Percentiles rank a stretch among this genome's conserved stretches.
Evolutionary conservation across 2,113 vertebrate genomes (phyloP).

Genomic region (Prinia subflava): DNA sequence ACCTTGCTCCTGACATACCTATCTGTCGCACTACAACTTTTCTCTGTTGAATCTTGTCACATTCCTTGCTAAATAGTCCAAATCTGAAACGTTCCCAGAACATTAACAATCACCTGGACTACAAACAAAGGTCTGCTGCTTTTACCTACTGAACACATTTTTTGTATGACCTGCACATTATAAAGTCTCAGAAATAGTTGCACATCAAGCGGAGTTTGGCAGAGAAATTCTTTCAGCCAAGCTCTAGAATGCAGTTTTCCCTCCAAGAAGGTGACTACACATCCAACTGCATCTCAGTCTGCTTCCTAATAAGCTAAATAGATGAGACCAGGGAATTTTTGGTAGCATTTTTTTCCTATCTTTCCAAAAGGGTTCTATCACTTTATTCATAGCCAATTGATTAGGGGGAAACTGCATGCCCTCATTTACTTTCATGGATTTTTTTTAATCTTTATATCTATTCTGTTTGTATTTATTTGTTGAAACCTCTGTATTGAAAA

Average conservation of each 20-base stretch:
- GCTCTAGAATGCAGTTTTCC: not conserved
- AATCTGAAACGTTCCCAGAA: not conserved
- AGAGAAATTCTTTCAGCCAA: not conserved
- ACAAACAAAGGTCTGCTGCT: not conserved
- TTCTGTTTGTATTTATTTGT: slow-evolving; percentile 37
- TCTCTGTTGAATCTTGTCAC: not conserved
- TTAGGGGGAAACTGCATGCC: not conserved
- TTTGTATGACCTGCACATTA: not conserved
- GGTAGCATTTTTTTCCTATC: not conserved
- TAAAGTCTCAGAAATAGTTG: not conserved
- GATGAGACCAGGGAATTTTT: not conserved
- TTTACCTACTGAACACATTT: not conserved
- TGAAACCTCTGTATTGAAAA: slow-evolving; percentile 72
- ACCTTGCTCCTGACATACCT: not conserved
- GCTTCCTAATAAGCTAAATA: not conserved
- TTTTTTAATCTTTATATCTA: not conserved
- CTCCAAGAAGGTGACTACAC: not conserved
- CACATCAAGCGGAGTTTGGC: fast-evolving
- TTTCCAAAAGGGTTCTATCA: slow-evolving; percentile 2
- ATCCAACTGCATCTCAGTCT: not conserved
- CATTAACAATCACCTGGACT: not conserved
- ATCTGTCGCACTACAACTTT: not conserved
- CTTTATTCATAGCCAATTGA: not conserved
- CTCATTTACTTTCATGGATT: not conserved
- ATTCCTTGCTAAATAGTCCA: not conserved